Conservation (phyloP, 37 sponge, comb jelly and placozoan species). For the Tethya wilhelma region DNA sequence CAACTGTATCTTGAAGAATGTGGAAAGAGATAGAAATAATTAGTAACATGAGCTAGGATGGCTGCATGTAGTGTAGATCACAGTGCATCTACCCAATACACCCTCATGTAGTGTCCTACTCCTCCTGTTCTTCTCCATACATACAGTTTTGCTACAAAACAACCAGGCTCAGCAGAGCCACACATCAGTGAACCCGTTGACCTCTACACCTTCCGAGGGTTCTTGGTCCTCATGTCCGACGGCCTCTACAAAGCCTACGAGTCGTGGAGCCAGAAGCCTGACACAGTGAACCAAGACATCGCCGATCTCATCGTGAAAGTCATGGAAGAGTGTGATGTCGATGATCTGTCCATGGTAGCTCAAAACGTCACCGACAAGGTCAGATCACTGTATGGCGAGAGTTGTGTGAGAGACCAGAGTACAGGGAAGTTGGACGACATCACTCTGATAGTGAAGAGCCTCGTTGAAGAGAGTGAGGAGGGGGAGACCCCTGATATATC, state of each 20-base stretch:
- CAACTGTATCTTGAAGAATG: too few species aligned
- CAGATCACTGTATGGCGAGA: background rate
- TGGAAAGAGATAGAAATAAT: too few species aligned
- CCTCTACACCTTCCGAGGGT: constrained; percentile 37
- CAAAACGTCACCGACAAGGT: constrained; percentile 57
- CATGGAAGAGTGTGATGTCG: constrained; percentile 6
- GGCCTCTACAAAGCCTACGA: constrained; percentile 74
- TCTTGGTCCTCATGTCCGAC: constrained; percentile 83
- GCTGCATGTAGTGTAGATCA: too few species aligned
- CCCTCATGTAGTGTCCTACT: too few species aligned
- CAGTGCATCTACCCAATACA: too few species aligned
- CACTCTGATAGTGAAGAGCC: constrained; percentile 72
- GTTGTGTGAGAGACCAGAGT: background rate
- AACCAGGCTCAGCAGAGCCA: constrained; percentile 80
- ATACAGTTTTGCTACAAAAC: constrained; percentile 45
- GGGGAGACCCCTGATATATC: too few species aligned
- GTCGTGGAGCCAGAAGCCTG: background rate
- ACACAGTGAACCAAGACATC: constrained; percentile 39
- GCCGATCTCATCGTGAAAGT: constrained; percentile 49
- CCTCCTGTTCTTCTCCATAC: background rate
- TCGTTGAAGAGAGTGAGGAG: too few species aligned
- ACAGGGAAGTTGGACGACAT: constrained; percentile 62
- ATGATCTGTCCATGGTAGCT: constrained; percentile 11
- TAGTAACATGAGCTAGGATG: too few species aligned
- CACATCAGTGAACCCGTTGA: constrained; percentile 47